These are phyloP conservation scores for Microcaecilia unicolor DNA, from an alignment of 2,797 vertebrate species.

Conservation along the genomic window DNA sequence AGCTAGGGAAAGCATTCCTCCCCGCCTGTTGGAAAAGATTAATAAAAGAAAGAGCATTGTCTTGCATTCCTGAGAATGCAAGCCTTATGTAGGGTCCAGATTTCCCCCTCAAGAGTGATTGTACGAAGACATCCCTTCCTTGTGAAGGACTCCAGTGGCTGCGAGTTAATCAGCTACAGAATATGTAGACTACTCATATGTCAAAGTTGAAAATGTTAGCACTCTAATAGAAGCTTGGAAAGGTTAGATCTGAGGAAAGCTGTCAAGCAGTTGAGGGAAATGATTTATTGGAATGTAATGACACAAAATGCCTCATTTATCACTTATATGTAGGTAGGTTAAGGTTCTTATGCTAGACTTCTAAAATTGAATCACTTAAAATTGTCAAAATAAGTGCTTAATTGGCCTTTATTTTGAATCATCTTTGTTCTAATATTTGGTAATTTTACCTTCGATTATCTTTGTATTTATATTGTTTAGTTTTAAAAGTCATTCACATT, in stretches of 20 bases:
- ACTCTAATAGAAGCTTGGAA: constrained; percentile 96
- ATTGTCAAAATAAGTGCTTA: constrained; percentile 71
- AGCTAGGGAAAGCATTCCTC: too few species aligned
- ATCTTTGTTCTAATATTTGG: constrained; percentile 42
- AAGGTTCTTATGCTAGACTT: constrained; percentile 83
- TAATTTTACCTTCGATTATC: constrained; percentile 40
- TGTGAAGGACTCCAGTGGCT: too few species aligned
- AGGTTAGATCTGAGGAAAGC: constrained; percentile 99
- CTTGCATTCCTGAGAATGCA: too few species aligned
- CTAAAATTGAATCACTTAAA: constrained; percentile 83
- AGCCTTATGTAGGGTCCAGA: too few species aligned
- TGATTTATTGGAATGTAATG: constrained; percentile 98
- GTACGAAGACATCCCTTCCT: too few species aligned
- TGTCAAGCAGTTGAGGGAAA: constrained; percentile 88
- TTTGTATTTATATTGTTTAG: constrained; percentile 40
- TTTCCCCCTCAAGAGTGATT: too few species aligned
- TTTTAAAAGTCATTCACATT: constrained; percentile 50
- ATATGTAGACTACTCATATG: constrained; percentile 90
- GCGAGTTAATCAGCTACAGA: constrained; percentile 93
- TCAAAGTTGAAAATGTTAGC: constrained; percentile 97
- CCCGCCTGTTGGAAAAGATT: too few species aligned
- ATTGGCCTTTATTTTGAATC: constrained; percentile 57
- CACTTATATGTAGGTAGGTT: constrained; percentile 84
- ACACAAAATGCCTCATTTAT: constrained; percentile 98
- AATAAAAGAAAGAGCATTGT: too few species aligned